Evolutionary conservation across 2,888 invertebrate genomes (phyloP).

Genomic region (Drosophila falleni): DNA sequence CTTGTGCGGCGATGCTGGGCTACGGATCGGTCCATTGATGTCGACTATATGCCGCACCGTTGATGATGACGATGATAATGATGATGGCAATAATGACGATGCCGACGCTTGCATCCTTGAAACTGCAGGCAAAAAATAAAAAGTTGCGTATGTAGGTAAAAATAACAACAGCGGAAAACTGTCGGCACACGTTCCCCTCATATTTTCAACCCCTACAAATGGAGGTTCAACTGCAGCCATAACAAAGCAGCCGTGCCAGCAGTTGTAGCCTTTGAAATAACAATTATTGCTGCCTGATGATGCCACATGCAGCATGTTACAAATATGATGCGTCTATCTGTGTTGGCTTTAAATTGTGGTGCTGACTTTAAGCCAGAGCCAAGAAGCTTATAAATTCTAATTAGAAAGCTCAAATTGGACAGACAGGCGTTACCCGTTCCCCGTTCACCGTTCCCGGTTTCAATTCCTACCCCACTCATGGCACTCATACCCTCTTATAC

Average conservation of each 20-base stretch:
- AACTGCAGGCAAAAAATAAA: slow-evolving; percentile 42
- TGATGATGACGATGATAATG: slow-evolving; percentile 19
- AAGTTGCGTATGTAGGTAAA: slow-evolving; percentile 75
- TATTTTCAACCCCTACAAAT: not conserved
- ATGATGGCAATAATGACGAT: slow-evolving; percentile 32
- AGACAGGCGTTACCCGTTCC: slow-evolving; percentile 31
- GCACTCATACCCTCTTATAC: not conserved
- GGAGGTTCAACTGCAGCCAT: slow-evolving; percentile 37
- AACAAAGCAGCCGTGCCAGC: slow-evolving; percentile 48
- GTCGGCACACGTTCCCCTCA: slow-evolving; percentile 39
- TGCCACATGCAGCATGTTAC: slow-evolving; percentile 23
- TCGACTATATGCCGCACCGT: slow-evolving; percentile 41
- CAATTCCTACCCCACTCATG: not conserved
- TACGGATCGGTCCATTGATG: slow-evolving; percentile 70
- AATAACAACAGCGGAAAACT: slow-evolving; percentile 73
- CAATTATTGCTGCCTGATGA: slow-evolving; percentile 66
- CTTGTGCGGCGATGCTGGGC: slow-evolving; percentile 60
- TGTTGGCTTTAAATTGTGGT: slow-evolving; percentile 44
- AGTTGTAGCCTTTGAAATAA: slow-evolving; percentile 68
- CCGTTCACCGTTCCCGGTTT: not conserved
- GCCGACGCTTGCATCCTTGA: slow-evolving; percentile 60
- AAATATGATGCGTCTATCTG: slow-evolving; percentile 20
- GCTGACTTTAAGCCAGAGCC: slow-evolving; percentile 43
- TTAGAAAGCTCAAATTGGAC: slow-evolving; percentile 68
- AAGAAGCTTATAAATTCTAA: slow-evolving; percentile 73